A percentile compares a stretch with the other conserved stretches of the same genome.
Evolutionary conservation across 2,797 vertebrate genomes (phyloP).

Genomic region (Cirrhinus molitorella): DNA sequence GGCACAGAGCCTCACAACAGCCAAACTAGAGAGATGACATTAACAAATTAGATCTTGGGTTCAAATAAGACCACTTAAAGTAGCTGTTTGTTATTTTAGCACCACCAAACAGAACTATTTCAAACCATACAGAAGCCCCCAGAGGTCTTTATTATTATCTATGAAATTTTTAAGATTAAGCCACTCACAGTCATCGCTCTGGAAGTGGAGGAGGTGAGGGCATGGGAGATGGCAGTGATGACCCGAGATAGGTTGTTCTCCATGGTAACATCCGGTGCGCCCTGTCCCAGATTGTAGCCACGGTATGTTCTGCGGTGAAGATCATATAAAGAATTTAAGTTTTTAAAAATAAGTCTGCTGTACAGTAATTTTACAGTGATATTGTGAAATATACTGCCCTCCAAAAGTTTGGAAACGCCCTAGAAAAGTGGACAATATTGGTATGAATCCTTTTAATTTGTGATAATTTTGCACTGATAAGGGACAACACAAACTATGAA

Average conservation of each 20-base stretch:
- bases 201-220: slow-evolving; percentile 89
- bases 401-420: no score
- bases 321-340: background rate
- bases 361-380: no score
- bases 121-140: background rate
- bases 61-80: slow-evolving; percentile 8
- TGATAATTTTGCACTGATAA: no score
- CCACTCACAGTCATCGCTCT: slow-evolving; percentile 88
- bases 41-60: background rate
- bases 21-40: slow-evolving; percentile 84
- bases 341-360: no score
- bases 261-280: slow-evolving; percentile 87
- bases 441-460: no score
- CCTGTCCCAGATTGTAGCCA: slow-evolving; percentile 88
- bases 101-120: background rate
- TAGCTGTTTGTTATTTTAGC: background rate
- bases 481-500: no score
- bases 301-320: slow-evolving; percentile 86
- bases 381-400: no score
- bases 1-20: slow-evolving; percentile 94
- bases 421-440: no score
- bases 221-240: slow-evolving; percentile 88
- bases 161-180: no score
- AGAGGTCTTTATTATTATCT: no score
- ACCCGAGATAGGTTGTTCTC: slow-evolving; percentile 97